Base-by-base conservation (phyloP, 1,140 invertebrate species). In the Ptiloglossa arizonensis region DNA sequence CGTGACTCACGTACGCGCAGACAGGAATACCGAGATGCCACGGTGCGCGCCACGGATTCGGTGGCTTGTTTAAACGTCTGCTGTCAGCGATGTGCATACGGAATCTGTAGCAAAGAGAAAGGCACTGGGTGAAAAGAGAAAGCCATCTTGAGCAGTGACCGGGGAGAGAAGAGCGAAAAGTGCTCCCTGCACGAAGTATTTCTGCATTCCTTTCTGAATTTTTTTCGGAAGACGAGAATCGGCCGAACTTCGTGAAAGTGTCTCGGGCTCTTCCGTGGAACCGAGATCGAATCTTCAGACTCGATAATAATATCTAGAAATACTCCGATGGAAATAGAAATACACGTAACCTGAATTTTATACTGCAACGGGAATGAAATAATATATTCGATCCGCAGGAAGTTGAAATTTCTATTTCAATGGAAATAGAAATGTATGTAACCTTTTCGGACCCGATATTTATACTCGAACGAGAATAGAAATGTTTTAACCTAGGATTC, bases 31-130 rank as follows among this genome's bases (percentile, higher is more conserved):
- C 67, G 78, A 63, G 60, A 48, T 44, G 62, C 38, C 46, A 41
- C 32, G 32, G 64, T 59, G 60, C 59, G 60, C 32, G 64, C 57
- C 38, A 5, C 67, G 66, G 72, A 73, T 81, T 86, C 68, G 74
- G 75, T 75, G 74, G 82, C 56, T 57, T 67, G 73, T 70, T 69
- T 76, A 85, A 86, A 87, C 76, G 74, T 85, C 82, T 74, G 56
- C 66, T 64, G 78, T 85, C 74, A 63, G 32, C 56, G 77, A 78
- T 22, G 60, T 76, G 60, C 73, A 60, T 46, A 46, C 29, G 70
- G 82, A 85, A 86, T 71, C 79, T 41, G 64, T 68, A 24, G 81
- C 74, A 81, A 87, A 86, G 81, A 62, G 67, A 19, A 29, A 1
- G 13, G 24, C 15, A 9, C 41, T 69, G 13, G 44, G 46, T 15